Conservation (phyloP, 2,113 vertebrate genomes). For the Mola mola region DNA sequence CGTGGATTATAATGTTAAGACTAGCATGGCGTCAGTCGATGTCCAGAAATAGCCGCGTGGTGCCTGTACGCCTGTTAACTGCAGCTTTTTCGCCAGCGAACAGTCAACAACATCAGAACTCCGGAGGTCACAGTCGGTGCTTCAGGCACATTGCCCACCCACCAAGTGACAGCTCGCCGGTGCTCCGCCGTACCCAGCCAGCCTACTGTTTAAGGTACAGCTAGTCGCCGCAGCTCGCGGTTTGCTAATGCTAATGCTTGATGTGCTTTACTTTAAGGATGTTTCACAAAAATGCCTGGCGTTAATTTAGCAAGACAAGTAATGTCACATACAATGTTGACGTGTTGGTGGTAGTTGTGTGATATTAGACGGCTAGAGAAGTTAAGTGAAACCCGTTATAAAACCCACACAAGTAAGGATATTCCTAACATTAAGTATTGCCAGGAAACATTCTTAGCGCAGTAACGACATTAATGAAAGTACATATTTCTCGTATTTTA, state of each 20-base stretch:
- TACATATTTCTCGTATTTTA: rapidly evolving
- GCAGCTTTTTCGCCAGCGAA: slow-evolving; percentile 6
- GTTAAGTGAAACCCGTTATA: neutral
- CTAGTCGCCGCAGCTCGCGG: slow-evolving; percentile 7
- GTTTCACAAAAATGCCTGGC: neutral
- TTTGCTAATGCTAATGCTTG: slow-evolving; percentile 27
- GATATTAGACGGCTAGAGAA: neutral
- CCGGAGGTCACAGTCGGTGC: neutral
- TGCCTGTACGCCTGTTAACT: slow-evolving; percentile 30
- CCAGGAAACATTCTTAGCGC: rapidly evolving
- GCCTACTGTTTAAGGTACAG: slow-evolving; percentile 74
- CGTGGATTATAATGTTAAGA: slow-evolving; percentile 74
- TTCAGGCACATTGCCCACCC: slow-evolving; percentile 21
- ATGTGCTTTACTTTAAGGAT: neutral
- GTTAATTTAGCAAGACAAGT: neutral
- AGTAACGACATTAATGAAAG: neutral
- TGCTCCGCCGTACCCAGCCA: slow-evolving; percentile 14
- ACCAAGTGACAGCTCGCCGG: slow-evolving; percentile 27
- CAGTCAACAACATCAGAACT: neutral
- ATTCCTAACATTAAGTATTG: rapidly evolving
- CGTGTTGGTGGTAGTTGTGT: neutral
- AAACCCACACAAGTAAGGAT: neutral
- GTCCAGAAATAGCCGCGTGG: slow-evolving; percentile 34
- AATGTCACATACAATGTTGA: neutral
- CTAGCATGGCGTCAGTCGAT: slow-evolving; percentile 52